These are phyloP conservation scores for Drosophila ohnishii DNA, from an alignment of 1,140 invertebrate species.

Conservation along the genomic window DNA sequence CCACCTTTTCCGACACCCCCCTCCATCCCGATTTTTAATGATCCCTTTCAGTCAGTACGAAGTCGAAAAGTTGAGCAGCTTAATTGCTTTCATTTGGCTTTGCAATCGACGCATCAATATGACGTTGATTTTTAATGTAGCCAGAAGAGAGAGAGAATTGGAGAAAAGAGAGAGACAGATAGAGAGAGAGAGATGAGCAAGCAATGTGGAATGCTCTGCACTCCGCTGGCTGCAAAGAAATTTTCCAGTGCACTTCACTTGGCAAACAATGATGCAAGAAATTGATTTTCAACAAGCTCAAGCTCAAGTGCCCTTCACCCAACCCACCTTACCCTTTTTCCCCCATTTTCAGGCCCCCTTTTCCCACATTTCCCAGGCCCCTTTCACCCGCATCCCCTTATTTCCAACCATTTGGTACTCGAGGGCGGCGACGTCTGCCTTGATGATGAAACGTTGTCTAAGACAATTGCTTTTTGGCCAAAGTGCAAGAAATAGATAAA, in stretches of 20 bases:
- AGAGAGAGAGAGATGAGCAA: background rate
- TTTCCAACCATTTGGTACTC: constrained; percentile 44
- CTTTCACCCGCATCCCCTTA: background rate
- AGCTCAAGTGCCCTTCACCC: constrained; percentile 52
- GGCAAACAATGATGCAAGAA: constrained; percentile 82
- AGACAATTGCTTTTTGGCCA: constrained; percentile 79
- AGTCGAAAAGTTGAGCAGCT: constrained; percentile 58
- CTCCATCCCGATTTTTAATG: background rate
- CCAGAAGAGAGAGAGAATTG: background rate
- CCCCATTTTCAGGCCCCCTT: background rate
- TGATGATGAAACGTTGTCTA: constrained; percentile 78
- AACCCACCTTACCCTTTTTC: background rate
- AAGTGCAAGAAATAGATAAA: constrained; percentile 82
- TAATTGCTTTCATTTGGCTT: constrained; percentile 79
- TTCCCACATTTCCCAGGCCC: background rate
- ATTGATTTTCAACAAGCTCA: constrained; percentile 82
- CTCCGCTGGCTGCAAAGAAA: constrained; percentile 66
- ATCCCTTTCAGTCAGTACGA: background rate
- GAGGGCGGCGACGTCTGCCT: constrained; percentile 53
- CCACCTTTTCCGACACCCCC: background rate
- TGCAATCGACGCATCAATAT: constrained; percentile 65
- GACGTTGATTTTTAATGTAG: constrained; percentile 76
- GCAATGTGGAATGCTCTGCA: constrained; percentile 19
- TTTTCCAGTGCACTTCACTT: constrained; percentile 82
- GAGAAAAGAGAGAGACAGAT: background rate